A percentile compares a stretch with the other conserved stretches of the same genome.
Evolutionary conservation across 2,113 vertebrate species (phyloP).

Genomic region (Ahaetulla prasina): DNA sequence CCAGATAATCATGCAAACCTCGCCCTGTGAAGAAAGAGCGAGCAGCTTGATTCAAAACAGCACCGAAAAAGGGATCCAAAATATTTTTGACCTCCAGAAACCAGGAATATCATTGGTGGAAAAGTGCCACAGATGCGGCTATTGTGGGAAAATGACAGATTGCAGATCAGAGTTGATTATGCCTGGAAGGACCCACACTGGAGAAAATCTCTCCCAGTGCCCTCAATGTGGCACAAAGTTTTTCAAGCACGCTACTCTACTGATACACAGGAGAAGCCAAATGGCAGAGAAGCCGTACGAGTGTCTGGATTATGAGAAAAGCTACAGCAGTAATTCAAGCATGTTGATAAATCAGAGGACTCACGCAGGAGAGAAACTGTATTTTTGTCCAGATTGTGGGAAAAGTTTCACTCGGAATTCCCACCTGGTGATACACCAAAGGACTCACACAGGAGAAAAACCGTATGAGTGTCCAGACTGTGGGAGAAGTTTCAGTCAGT

Average conservation of each 20-base stretch:
- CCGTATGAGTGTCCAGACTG: neutral
- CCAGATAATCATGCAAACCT: neutral
- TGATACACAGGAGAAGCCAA: neutral
- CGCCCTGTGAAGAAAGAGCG: neutral
- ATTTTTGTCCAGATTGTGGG: neutral
- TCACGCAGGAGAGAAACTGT: neutral
- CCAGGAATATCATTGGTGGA: neutral
- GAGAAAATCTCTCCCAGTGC: neutral
- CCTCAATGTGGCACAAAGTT: neutral
- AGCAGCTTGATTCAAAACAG: neutral
- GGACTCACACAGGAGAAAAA: neutral
- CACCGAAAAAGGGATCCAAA: neutral
- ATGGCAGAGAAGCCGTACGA: neutral
- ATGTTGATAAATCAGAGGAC: neutral
- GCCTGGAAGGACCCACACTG: neutral
- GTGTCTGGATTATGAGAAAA: neutral
- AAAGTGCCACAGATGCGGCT: neutral
- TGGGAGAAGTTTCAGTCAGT: neutral
- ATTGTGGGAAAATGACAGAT: neutral
- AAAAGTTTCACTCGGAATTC: neutral
- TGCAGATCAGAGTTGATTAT: neutral
- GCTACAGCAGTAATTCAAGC: neutral
- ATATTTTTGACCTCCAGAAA: neutral
- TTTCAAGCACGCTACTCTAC: neutral
- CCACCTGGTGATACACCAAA: neutral